These are phyloP conservation scores for Triops cancriformis DNA, from an alignment of 1,140 invertebrate genomes.

Conservation along the genomic window DNA sequence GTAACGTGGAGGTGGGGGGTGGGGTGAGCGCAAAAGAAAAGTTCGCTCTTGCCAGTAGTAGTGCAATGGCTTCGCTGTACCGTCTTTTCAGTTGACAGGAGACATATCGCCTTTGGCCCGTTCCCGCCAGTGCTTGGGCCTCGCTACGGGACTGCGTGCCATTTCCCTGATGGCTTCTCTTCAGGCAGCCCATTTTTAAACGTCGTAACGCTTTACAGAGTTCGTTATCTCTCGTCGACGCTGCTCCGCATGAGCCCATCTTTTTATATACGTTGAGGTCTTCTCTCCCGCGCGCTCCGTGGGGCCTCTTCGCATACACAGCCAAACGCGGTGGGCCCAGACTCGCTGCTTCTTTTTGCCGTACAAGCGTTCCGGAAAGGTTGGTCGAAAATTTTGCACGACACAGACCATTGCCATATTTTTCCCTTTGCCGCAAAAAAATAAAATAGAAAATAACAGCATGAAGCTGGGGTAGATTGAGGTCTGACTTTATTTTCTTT, in stretches of 20 bases:
- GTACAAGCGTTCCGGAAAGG: not conserved
- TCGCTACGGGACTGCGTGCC: conserved; percentile 11
- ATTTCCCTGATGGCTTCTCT: conserved; percentile 13
- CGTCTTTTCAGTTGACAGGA: conserved; percentile 13
- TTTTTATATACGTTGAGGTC: conserved; percentile 6
- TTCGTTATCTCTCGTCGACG: conserved; percentile 12
- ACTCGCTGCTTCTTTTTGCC: not conserved
- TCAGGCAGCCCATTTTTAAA: conserved; percentile 13
- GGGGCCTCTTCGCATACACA: not conserved
- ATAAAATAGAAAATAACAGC: not conserved
- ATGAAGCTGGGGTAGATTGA: not conserved
- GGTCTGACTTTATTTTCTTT: not conserved
- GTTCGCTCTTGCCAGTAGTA: not conserved
- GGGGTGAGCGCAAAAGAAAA: not conserved
- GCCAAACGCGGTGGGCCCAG: not conserved
- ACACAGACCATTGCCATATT: not conserved
- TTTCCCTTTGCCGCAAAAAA: too few species aligned
- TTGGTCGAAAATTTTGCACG: not conserved
- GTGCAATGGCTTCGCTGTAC: conserved; percentile 9
- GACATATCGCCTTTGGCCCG: conserved; percentile 12
- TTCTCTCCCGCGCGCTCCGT: conserved; percentile 7
- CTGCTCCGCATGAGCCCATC: conserved; percentile 11
- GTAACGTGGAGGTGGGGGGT: not conserved
- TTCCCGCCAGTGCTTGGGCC: conserved; percentile 11
- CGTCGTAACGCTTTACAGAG: conserved; percentile 12